phyloP scores from a whole-genome alignment of 2,888 invertebrate genomes.

The Leuctra nigra region DNA sequence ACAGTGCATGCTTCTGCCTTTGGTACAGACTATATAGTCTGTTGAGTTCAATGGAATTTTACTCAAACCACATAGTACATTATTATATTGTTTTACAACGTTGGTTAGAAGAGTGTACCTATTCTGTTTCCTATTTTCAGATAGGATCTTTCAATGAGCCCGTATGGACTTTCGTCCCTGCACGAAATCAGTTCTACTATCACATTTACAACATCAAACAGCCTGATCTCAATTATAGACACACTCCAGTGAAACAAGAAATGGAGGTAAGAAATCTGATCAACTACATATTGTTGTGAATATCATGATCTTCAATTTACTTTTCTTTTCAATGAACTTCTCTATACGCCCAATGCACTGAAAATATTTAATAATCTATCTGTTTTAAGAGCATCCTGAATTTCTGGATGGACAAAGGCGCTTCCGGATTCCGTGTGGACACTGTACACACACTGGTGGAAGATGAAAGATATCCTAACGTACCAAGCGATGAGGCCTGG shows the following conservation, averaged over 20 bases:
- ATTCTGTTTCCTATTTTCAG: too few relatives aligned
- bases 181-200: conserved; percentile 58
- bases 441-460: conserved; percentile 38
- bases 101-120: too few relatives aligned
- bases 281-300: too few relatives aligned
- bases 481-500: conserved; percentile 49
- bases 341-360: background rate
- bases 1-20: too few relatives aligned
- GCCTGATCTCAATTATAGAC: conserved; percentile 63
- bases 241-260: conserved; percentile 47
- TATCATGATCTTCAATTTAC: background rate
- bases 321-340: too few relatives aligned
- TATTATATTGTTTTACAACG: too few relatives aligned
- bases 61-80: too few relatives aligned
- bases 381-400: conserved; percentile 40
- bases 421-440: conserved; percentile 69
- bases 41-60: too few relatives aligned
- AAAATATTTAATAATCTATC: too few relatives aligned
- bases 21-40: too few relatives aligned
- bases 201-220: conserved; percentile 58
- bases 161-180: conserved; percentile 60
- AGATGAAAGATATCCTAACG: conserved; percentile 39
- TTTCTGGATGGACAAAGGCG: conserved; percentile 69
- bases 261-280: conserved; percentile 39
- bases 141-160: conserved; percentile 51